Evolutionary conservation across 2,113 vertebrate species (phyloP).

Genomic region (Oncorhynchus kisutch): DNA sequence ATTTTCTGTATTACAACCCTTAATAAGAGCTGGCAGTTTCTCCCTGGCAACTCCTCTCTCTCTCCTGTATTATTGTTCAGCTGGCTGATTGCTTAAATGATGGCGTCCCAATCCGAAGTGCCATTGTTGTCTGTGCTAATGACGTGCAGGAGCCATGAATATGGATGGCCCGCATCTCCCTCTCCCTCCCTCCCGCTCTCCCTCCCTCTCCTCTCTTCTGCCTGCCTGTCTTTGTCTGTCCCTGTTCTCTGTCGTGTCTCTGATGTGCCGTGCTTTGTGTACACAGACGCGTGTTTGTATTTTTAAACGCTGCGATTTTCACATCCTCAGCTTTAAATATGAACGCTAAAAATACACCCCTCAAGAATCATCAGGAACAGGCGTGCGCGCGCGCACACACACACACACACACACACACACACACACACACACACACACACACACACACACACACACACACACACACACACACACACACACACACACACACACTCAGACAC

Average conservation of each 20-base stretch:
- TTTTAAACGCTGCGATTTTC: constrained; percentile 25
- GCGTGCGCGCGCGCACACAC: background rate
- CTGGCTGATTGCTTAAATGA: constrained; percentile 67
- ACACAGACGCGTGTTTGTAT: constrained; percentile 6
- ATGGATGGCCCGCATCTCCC: constrained; percentile 28
- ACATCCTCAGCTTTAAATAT: constrained; percentile 12
- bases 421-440: background rate
- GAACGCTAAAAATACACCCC: constrained; percentile 35
- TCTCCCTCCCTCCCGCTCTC: background rate
- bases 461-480: constrained; percentile 9
- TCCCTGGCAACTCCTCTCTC: background rate
- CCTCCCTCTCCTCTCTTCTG: background rate
- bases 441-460: constrained; percentile 11
- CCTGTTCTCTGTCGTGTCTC: constrained; percentile 2
- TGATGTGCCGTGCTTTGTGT: constrained; percentile 20
- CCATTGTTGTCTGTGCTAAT: constrained; percentile 42
- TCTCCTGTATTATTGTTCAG: constrained; percentile 43
- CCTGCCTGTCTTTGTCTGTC: constrained; percentile 15
- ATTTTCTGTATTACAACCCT: background rate
- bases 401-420: constrained; percentile 6
- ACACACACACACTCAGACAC: background rate
- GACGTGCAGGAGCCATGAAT: constrained; percentile 40
- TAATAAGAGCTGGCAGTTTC: background rate
- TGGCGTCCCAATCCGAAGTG: constrained; percentile 54
- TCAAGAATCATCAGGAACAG: constrained; percentile 25